These are phyloP conservation scores for Ammodytes dubius DNA, from an alignment of 2,113 vertebrate species.

Conservation along the genomic window DNA sequence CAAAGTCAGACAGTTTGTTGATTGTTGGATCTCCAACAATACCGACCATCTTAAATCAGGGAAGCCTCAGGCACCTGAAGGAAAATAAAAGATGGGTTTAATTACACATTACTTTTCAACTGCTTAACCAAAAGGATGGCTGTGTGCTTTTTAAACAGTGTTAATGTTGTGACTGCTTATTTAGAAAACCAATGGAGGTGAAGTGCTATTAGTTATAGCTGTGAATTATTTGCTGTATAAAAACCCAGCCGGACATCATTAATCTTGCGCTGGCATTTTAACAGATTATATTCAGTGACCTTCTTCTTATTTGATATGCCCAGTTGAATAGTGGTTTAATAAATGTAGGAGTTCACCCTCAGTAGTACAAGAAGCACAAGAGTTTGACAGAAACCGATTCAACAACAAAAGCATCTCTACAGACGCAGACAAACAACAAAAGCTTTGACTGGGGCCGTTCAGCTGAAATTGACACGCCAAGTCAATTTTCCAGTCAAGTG, in stretches of 20 bases:
- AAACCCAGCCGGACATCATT: conserved; percentile 23
- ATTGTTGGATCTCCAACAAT: neutral
- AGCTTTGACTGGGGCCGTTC: conserved; percentile 57
- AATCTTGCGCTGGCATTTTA: conserved; percentile 49
- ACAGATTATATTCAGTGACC: conserved; percentile 38
- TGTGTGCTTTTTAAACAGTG: conserved; percentile 19
- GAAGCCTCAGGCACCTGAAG: conserved; percentile 57
- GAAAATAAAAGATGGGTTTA: conserved; percentile 37
- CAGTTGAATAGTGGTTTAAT: conserved; percentile 28
- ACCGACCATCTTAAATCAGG: neutral
- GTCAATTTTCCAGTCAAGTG: conserved; percentile 80
- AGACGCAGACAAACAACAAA: conserved; percentile 45
- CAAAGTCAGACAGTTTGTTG: neutral
- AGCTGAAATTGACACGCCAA: conserved; percentile 63
- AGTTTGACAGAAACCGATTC: conserved; percentile 38
- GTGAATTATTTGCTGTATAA: conserved; percentile 22
- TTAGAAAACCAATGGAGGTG: conserved; percentile 32
- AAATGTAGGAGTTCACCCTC: conserved; percentile 21
- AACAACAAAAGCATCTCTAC: conserved; percentile 58
- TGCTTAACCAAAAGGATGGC: conserved; percentile 5
- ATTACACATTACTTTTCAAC: conserved; percentile 33
- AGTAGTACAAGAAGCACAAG: conserved; percentile 19
- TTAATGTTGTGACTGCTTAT: conserved; percentile 24
- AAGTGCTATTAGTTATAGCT: conserved; percentile 38
- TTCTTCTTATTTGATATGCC: conserved; percentile 42